Base-by-base conservation (phyloP, 1,140 invertebrate species). In the Bactericera cockerelli region DNA sequence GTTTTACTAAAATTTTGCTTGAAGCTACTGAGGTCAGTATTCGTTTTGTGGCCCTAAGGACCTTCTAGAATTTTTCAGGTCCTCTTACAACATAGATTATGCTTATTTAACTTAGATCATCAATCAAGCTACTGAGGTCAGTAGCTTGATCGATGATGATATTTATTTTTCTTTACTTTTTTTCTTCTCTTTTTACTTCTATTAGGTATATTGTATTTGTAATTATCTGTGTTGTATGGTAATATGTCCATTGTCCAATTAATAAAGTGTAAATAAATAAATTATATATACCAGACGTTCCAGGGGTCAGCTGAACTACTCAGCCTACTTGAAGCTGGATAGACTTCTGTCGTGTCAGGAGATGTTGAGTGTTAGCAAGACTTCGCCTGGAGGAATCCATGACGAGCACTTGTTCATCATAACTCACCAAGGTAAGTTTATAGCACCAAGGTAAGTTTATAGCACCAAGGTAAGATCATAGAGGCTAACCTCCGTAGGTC, bases 341-440 rank as follows among this genome's bases (percentile, higher is more conserved):
- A 89, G 92, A 68, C 74, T 99, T 16, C 75, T 99, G 13, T 76
- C 75, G 14, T 85, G 92, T 8, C 94, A 98, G 73, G 76, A 81
- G 54, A 79, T 94, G 73, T 74, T 91, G 2, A 94, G 89, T 63
- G 76, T 75, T 25, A 76, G 84, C 65, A 76, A 80, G 14, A 76
- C 80, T 38, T 76, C 78, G 59, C 66, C 60, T 10, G 58, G 71
- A 62, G 79, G 80, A 0, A 89, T 96, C 0, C 94, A 97, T 63
- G 96, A 99, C 71, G 96, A 99, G 69, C 95, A 98, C 75, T 77
- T 98, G 1, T 98, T 98, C 70, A 97, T 98, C 54, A 77, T 98
- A 10, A 97, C 91, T 25, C 94, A 98, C 77, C 94, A 98, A 87
- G 90, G 93, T 96, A 75, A 63, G 56, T 58, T 42, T 16, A 19